These are phyloP conservation scores for Edolisoma coerulescens DNA, from an alignment of 2,113 vertebrate species.

Conservation along the genomic window DNA sequence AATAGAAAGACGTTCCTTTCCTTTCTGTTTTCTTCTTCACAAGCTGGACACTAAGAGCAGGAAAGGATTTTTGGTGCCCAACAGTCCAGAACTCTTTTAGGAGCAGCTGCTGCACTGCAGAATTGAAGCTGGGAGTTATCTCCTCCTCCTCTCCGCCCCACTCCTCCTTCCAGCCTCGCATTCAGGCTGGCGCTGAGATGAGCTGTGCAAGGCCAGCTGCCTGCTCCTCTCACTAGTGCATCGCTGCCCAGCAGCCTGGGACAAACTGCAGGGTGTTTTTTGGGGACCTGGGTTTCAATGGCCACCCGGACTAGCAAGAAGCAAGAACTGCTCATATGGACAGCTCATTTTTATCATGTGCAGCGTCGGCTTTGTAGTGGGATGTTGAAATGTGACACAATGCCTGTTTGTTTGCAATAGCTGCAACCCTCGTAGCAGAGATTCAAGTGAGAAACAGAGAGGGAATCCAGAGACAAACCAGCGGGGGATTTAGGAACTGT, in stretches of 20 bases:
- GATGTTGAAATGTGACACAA: constrained; percentile 58
- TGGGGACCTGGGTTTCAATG: constrained; percentile 13
- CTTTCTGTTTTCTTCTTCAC: not conserved
- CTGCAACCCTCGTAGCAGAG: constrained; percentile 32
- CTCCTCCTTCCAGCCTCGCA: constrained; percentile 9
- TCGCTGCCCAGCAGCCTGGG: not conserved
- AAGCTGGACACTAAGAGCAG: not conserved
- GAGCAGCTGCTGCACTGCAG: constrained; percentile 56
- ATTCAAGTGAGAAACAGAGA: constrained; percentile 39
- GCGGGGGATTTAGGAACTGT: constrained; percentile 49
- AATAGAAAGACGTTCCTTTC: not conserved
- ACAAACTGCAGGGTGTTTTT: not conserved
- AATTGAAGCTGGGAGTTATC: constrained; percentile 11
- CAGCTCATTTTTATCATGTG: not conserved
- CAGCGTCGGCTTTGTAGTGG: constrained; percentile 32
- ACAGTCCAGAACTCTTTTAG: not conserved
- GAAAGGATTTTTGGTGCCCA: not conserved
- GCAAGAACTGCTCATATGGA: constrained; percentile 20
- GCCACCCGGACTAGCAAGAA: constrained; percentile 2
- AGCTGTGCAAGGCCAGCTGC: not conserved
- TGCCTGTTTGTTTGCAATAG: constrained; percentile 74
- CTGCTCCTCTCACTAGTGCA: not conserved
- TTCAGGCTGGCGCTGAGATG: not conserved
- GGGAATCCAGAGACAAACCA: constrained; percentile 57
- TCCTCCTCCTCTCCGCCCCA: constrained; percentile 8